Base-by-base conservation (phyloP, 2,888 invertebrate genomes). In the Dromius quadrimaculatus region DNA sequence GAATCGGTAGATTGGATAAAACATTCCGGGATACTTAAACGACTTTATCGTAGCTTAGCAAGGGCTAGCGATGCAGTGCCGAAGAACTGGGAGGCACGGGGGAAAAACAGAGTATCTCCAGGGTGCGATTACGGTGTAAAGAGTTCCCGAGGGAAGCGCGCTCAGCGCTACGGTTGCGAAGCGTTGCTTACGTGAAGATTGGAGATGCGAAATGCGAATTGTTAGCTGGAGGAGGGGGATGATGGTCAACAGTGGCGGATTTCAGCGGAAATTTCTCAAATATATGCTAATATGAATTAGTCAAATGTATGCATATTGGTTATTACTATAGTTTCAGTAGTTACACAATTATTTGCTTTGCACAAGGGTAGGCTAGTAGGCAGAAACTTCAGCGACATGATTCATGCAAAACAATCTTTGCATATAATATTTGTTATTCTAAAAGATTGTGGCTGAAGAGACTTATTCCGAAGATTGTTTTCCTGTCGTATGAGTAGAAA, bases 1-100 rank as follows among this genome's bases (percentile, higher is more conserved):
- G 68, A 59, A 68, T 59, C 68, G 59, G 68, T 68, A 59, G 68
- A 68, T 68, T 68, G 68, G 68, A 68, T 68, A 68, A 59, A 59
- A 59, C 59, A 59, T 68, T 66, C 66, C 54, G 74, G 66, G 73
- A 72, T 73, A 72, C 73, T 74, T 74, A 74, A 74, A 74, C 73
- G 73, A 74, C 73, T 74, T 74, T 73, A 74, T 74, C 74, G 74
- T 72, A 72, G 73, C 74, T 74, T 74, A 74, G 73, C 66, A 57
- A 32, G 66, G 50, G 38, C 66, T 36, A 50, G 68, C 68, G 41
- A 15, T 32, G 11, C 13, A 23, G 22, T 20, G n/a, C 28, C 15
- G 28, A 28, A n/a, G 28, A 23, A 13, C 28, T 50, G 50, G n/a
- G n/a, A n/a, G n/a, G n/a, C n/a, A n/a, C n/a, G n/a, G n/a, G n/a